Conservation (phyloP, 2,797 vertebrate genomes). For the Todus mexicanus region DNA sequence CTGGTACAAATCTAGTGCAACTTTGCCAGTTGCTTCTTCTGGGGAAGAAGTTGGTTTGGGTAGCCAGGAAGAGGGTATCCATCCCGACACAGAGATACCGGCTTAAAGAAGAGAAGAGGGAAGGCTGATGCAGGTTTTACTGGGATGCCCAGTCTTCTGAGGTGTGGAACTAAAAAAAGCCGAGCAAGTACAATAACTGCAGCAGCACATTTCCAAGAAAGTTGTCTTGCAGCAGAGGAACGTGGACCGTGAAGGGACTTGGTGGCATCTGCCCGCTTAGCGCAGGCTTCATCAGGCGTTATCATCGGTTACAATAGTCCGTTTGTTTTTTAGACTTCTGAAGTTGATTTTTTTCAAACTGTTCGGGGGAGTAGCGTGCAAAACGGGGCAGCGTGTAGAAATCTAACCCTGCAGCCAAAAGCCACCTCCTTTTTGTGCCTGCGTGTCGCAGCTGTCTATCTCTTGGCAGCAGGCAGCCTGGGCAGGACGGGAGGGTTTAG, state of each 20-base stretch:
- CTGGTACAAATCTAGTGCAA: neutral
- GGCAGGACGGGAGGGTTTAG: slow-evolving; percentile 30
- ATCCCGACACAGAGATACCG: neutral
- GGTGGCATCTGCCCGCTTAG: neutral
- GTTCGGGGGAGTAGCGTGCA: neutral
- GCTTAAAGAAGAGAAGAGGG: neutral
- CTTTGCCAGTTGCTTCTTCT: neutral
- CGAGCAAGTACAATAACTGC: neutral
- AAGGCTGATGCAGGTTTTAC: neutral
- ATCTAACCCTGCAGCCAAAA: slow-evolving; percentile 11
- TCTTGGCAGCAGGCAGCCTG: slow-evolving; percentile 46
- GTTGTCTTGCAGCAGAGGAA: neutral
- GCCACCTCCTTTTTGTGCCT: slow-evolving; percentile 46
- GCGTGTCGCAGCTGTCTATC: slow-evolving; percentile 53
- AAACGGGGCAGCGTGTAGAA: slow-evolving; percentile 7
- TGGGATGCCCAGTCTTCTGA: neutral
- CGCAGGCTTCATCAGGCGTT: neutral
- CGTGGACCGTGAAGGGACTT: neutral
- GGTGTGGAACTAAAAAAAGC: neutral
- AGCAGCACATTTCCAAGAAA: neutral
- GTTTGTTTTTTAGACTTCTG: slow-evolving; percentile 22
- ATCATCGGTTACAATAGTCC: neutral
- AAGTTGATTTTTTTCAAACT: slow-evolving; percentile 10
- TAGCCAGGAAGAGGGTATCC: neutral
- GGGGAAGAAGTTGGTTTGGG: neutral